Percentiles rank a stretch among this genome's conserved stretches.
Evolutionary conservation across 2,797 vertebrate genomes (phyloP).

Genomic region (Notolabrus celidotus): DNA sequence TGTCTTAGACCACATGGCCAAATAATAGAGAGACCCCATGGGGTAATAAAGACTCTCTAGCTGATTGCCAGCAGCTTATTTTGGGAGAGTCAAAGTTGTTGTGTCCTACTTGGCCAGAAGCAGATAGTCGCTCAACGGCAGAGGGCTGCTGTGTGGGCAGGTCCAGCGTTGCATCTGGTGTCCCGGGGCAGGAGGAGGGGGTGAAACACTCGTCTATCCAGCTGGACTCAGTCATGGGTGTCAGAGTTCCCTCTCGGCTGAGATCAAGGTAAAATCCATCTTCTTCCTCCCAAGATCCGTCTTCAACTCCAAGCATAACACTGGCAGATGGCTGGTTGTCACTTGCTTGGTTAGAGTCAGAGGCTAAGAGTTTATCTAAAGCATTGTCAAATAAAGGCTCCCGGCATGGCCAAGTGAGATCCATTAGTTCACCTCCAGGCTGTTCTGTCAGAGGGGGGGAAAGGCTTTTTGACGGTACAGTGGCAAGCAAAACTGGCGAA

Average conservation of each 20-base stretch:
- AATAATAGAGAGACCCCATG: conserved; percentile 49
- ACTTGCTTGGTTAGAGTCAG: conserved; percentile 34
- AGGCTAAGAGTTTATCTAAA: conserved; percentile 76
- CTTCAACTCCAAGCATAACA: conserved; percentile 49
- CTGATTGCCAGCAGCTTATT: conserved; percentile 70
- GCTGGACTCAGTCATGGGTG: conserved; percentile 81
- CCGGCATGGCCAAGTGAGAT: conserved; percentile 70
- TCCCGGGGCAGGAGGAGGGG: conserved; percentile 74
- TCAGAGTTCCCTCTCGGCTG: conserved; percentile 72
- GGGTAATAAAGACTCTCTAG: conserved; percentile 32
- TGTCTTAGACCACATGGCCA: conserved; percentile 25
- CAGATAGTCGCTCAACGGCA: conserved; percentile 88
- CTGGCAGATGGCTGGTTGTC: conserved; percentile 59
- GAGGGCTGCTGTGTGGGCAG: conserved; percentile 78
- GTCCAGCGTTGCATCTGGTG: conserved; percentile 80
- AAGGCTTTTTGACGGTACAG: conserved; percentile 25
- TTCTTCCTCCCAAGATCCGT: conserved; percentile 74
- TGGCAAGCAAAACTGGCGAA: conserved; percentile 45
- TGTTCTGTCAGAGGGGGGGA: conserved; percentile 37
- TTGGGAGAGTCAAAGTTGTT: conserved; percentile 57
- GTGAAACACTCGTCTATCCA: conserved; percentile 82
- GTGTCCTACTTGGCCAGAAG: conserved; percentile 93
- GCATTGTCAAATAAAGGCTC: conserved; percentile 70
- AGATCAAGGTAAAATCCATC: conserved; percentile 62
- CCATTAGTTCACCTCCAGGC: conserved; percentile 37